Percentiles rank a stretch among this genome's conserved stretches.
phyloP scores from a whole-genome alignment of 2,888 invertebrate species.

The Germaria angustata region DNA sequence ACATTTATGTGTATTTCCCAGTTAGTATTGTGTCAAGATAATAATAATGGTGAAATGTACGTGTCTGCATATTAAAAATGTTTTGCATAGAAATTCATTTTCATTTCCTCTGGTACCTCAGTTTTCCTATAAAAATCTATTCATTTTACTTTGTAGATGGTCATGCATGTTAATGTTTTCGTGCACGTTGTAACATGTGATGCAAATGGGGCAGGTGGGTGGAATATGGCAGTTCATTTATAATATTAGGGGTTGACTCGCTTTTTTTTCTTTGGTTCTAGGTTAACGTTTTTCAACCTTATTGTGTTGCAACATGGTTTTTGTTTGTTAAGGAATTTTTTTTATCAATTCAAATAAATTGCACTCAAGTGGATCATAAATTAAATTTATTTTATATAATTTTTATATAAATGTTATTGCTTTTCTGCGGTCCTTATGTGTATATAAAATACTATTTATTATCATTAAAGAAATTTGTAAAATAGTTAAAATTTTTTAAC shows the following conservation, averaged over 20 bases:
- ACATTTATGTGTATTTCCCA: neutral
- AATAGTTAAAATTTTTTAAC: no score
- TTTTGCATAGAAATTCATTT: slow-evolving; percentile 50
- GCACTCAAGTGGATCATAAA: slow-evolving; percentile 75
- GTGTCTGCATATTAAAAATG: slow-evolving; percentile 45
- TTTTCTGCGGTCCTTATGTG: no score
- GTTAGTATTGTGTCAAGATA: slow-evolving; percentile 53
- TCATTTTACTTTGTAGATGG: neutral
- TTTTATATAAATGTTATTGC: neutral
- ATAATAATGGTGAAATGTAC: slow-evolving; percentile 54
- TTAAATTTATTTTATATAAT: slow-evolving; percentile 64
- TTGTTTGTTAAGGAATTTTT: no score
- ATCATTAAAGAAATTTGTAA: no score
- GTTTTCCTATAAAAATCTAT: slow-evolving; percentile 10
- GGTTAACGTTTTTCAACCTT: no score
- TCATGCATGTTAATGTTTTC: neutral
- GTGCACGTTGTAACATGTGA: neutral
- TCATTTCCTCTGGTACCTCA: slow-evolving; percentile 24
- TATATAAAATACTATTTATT: no score
- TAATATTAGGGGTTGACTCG: slow-evolving; percentile 2
- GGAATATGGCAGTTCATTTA: neutral
- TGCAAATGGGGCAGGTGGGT: neutral
- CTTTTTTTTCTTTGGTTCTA: neutral
- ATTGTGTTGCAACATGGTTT: no score
- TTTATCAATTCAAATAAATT: slow-evolving; percentile 75